Conservation (phyloP, 2,113 vertebrate genomes). For the Typhlomys cinereus region DNA sequence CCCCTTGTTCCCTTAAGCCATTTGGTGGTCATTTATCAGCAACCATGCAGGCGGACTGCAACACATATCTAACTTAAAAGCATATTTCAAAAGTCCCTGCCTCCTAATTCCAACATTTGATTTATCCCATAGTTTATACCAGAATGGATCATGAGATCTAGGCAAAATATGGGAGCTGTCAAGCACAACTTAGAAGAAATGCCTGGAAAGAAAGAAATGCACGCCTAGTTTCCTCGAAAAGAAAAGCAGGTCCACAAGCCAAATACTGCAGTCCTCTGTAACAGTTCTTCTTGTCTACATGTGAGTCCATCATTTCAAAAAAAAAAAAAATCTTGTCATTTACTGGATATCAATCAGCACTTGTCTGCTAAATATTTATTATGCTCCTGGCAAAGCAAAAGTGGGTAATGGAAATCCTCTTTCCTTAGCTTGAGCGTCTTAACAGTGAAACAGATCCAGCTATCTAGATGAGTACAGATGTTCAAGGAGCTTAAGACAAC, state of each 20-base stretch:
- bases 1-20: no score
- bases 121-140: not conserved
- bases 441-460: not conserved
- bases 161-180: not conserved
- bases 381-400: not conserved
- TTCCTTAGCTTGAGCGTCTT: conserved; percentile 42
- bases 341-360: not conserved
- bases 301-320: not conserved
- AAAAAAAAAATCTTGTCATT: not conserved
- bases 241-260: no score
- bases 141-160: not conserved
- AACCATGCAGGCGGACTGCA: no score
- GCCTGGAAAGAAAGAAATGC: not conserved
- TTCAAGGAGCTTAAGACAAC: not conserved
- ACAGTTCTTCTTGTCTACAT: not conserved
- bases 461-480: not conserved
- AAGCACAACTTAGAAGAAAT: not conserved
- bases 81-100: not conserved
- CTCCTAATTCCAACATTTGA: not conserved
- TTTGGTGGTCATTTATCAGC: no score
- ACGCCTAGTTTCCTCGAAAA: not conserved
- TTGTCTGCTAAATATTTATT: not conserved
- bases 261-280: accelerated
- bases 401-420: not conserved
- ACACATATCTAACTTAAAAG: not conserved